Evolutionary conservation across 2,113 vertebrate genomes (phyloP).

Genomic region (Tamias sibiricus): DNA sequence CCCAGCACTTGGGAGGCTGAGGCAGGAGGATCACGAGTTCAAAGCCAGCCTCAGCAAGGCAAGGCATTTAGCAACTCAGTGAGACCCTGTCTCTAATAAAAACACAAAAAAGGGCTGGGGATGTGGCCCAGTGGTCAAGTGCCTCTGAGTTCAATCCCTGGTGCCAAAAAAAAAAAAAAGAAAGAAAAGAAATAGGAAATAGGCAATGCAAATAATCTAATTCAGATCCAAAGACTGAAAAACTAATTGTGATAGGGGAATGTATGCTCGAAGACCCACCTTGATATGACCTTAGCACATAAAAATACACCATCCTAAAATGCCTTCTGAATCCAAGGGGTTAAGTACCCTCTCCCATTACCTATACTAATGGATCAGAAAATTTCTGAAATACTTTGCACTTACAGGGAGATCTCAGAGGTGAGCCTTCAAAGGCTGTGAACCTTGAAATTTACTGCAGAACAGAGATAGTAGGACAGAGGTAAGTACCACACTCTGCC

Average conservation of each 20-base stretch:
- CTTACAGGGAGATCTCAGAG: constrained; percentile 11
- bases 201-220: constrained; percentile 27
- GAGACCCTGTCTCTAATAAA: too few species aligned
- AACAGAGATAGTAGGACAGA: neutral
- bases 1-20: too few species aligned
- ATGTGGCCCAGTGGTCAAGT: too few species aligned
- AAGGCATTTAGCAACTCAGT: too few species aligned
- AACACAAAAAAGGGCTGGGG: too few species aligned
- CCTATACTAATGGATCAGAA: neutral
- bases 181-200: constrained; percentile 26
- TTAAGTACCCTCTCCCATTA: neutral
- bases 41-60: too few species aligned
- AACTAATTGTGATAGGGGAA: neutral
- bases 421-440: neutral
- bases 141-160: too few species aligned
- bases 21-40: too few species aligned
- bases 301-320: neutral
- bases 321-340: neutral
- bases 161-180: too few species aligned
- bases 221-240: neutral
- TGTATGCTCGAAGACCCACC: neutral
- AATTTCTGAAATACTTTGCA: constrained; percentile 11
- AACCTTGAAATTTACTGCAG: neutral
- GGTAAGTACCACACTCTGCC: neutral
- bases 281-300: neutral